Evolutionary conservation across 2,888 invertebrate species (phyloP).

Genomic region (Chrysodeixis includens): DNA sequence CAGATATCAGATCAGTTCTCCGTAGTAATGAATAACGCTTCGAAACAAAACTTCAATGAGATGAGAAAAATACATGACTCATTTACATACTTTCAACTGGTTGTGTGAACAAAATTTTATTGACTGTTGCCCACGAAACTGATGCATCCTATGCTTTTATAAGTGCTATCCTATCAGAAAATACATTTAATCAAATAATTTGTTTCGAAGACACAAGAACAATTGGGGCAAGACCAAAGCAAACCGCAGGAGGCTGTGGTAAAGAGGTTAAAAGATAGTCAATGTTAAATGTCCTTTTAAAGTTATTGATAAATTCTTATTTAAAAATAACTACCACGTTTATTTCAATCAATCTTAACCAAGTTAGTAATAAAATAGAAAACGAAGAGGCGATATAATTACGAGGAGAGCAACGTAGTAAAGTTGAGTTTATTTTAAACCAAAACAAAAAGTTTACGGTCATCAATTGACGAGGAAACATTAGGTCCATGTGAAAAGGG

Average conservation of each 20-base stretch:
- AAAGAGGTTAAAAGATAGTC: not conserved
- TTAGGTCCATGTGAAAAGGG: conserved; percentile 78
- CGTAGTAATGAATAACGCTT: conserved; percentile 75
- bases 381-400: not conserved
- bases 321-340: not conserved
- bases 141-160: too few relatives aligned
- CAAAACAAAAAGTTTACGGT: conserved; percentile 25
- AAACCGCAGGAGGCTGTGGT: not conserved
- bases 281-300: not conserved
- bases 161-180: too few relatives aligned
- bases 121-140: conserved; percentile 23
- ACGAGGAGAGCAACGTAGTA: conserved; percentile 30
- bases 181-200: not conserved
- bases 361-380: not conserved
- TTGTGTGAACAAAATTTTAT: conserved; percentile 27
- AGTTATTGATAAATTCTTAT: not conserved
- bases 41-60: conserved; percentile 54
- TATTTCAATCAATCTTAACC: not conserved
- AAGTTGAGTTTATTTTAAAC: conserved; percentile 16
- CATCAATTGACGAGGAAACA: conserved; percentile 66
- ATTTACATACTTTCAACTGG: conserved; percentile 50
- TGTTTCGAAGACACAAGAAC: not conserved
- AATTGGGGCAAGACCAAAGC: not conserved
- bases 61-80: conserved; percentile 60
- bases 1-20: conserved; percentile 72